These are phyloP conservation scores for Crematogaster levior DNA, from an alignment of 2,888 invertebrate genomes.

Conservation along the genomic window DNA sequence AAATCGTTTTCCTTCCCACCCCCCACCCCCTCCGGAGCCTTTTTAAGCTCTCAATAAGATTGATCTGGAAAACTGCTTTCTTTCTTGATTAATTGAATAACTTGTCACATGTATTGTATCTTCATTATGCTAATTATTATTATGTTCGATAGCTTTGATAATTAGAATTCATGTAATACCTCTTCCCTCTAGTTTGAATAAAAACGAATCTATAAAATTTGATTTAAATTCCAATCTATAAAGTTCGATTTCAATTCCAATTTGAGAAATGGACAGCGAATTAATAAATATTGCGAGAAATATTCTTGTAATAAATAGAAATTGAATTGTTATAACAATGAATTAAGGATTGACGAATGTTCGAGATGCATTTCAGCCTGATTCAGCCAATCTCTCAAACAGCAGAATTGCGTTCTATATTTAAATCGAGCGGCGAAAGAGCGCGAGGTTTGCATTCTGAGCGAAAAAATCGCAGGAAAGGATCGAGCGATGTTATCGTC, in stretches of 20 bases:
- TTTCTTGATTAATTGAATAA: background rate
- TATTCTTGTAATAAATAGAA: background rate
- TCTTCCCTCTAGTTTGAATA: background rate
- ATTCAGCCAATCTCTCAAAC: background rate
- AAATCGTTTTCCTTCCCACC: no score
- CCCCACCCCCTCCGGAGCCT: background rate
- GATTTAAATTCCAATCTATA: background rate
- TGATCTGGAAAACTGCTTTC: background rate
- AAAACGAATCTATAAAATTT: background rate
- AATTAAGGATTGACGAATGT: background rate
- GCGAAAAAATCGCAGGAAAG: background rate
- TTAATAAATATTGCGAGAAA: background rate
- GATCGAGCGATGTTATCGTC: constrained; percentile 5
- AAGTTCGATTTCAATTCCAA: no score
- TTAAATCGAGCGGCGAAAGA: background rate
- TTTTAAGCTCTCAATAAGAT: background rate
- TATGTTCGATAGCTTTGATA: background rate
- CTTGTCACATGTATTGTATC: background rate
- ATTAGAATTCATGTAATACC: no score
- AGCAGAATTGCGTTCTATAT: background rate
- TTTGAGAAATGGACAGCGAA: background rate
- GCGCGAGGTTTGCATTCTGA: background rate
- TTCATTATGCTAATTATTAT: background rate
- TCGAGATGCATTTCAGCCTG: background rate
- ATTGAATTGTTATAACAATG: background rate